Conservation (phyloP, 2,797 vertebrate species). For the Lithobates sylvaticus region DNA sequence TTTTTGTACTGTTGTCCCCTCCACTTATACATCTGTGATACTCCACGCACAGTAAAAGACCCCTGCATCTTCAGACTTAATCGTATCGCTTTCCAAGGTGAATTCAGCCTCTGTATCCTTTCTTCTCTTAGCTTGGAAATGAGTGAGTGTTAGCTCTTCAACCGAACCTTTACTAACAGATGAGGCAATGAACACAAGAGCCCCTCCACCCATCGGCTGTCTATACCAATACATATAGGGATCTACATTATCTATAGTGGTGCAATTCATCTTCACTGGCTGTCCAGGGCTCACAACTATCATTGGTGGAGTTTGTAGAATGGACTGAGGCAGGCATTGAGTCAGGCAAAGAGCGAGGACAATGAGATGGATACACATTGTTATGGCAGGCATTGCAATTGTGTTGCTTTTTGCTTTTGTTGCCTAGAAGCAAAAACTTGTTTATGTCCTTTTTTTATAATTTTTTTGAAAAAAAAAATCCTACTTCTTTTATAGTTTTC, state of each 20-base stretch:
- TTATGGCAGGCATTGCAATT: not conserved
- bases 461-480: no score
- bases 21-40: not conserved
- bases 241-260: conserved; percentile 59
- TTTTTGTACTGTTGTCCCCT: not conserved
- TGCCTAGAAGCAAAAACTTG: no score
- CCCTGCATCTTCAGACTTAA: not conserved
- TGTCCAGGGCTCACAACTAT: conserved; percentile 26
- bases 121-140: conserved; percentile 1
- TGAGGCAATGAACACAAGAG: not conserved
- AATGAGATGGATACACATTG: conserved; percentile 46
- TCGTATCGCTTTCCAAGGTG: not conserved
- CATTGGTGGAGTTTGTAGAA: not conserved
- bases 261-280: conserved; percentile 64
- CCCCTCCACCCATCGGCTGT: conserved; percentile 11
- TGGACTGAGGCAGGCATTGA: conserved; percentile 25
- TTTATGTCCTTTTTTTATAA: no score
- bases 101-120: not conserved
- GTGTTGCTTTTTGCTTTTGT: no score
- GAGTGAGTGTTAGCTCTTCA: not conserved
- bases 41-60: conserved; percentile 25
- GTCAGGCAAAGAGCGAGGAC: conserved; percentile 28
- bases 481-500: no score
- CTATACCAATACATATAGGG: conserved; percentile 65
- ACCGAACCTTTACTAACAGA: not conserved